These are phyloP conservation scores for Conger conger DNA, from an alignment of 2,113 vertebrate species.

Conservation along the genomic window DNA sequence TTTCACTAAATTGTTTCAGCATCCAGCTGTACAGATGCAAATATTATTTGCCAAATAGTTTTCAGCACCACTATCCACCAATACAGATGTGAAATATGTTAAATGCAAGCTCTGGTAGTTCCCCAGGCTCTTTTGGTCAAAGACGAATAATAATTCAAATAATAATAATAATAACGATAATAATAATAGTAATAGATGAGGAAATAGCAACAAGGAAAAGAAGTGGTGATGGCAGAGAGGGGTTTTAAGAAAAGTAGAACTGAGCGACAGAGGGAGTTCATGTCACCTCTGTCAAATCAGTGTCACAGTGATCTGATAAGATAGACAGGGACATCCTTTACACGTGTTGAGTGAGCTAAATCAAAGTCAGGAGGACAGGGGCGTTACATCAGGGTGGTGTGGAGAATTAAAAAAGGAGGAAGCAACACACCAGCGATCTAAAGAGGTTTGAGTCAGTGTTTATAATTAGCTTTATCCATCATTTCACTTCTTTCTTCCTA, in stretches of 20 bases:
- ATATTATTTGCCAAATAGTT: not conserved
- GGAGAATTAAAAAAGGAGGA: conserved; percentile 7
- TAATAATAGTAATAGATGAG: not conserved
- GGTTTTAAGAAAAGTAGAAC: conserved; percentile 51
- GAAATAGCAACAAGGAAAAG: not conserved
- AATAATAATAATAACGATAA: conserved; percentile 1
- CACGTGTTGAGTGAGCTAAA: conserved; percentile 59
- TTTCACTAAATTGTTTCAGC: not conserved
- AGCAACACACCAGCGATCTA: not conserved
- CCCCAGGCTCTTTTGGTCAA: not conserved
- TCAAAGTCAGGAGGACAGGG: conserved; percentile 62
- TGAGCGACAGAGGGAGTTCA: conserved; percentile 57
- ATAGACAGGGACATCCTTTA: conserved; percentile 72
- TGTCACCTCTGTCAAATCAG: conserved; percentile 45
- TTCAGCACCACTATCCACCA: not conserved
- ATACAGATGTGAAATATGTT: not conserved
- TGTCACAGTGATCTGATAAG: conserved; percentile 66
- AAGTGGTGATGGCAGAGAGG: not conserved
- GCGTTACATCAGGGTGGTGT: conserved; percentile 54
- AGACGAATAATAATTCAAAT: not conserved
- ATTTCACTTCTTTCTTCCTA: not conserved
- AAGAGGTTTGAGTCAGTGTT: not conserved
- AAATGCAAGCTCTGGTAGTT: not conserved
- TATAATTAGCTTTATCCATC: not conserved
- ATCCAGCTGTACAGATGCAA: not conserved